phyloP scores from a whole-genome alignment of 2,888 invertebrate genomes.

The Chloroclysta siterata region DNA sequence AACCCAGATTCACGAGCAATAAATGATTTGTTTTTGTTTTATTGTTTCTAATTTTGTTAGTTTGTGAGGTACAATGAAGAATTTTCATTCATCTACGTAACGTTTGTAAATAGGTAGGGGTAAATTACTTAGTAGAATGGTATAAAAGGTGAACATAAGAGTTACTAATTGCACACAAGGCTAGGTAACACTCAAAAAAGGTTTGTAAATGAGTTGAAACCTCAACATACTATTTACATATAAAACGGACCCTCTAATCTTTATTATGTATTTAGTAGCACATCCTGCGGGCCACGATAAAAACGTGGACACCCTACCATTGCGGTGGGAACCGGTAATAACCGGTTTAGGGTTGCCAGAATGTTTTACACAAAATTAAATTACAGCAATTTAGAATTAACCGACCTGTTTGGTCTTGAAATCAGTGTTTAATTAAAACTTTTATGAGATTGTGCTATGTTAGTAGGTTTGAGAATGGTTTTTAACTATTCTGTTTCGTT shows the following conservation, averaged over 20 bases:
- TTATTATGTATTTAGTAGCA: constrained; percentile 44
- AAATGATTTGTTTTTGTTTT: too few species aligned
- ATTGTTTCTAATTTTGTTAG: too few species aligned
- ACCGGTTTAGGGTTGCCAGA: constrained; percentile 48
- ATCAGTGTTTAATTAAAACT: constrained; percentile 39
- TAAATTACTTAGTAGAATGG: neutral
- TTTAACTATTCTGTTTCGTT: neutral
- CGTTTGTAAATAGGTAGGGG: too few species aligned
- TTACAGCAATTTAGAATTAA: constrained; percentile 41
- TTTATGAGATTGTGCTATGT: constrained; percentile 28
- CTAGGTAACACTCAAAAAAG: constrained; percentile 4
- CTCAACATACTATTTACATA: constrained; percentile 40
- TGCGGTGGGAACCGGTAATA: constrained; percentile 62
- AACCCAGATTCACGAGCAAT: too few species aligned
- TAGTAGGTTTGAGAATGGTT: constrained; percentile 5
- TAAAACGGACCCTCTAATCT: constrained; percentile 39
- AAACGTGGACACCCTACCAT: constrained; percentile 54
- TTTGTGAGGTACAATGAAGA: too few species aligned
- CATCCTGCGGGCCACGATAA: constrained; percentile 48
- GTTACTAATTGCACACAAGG: neutral
- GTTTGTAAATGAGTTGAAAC: constrained; percentile 12
- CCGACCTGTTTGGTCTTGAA: constrained; percentile 30
- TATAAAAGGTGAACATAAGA: neutral
- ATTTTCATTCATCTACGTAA: too few species aligned
- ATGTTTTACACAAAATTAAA: constrained; percentile 45